A percentile compares a stretch with the other conserved stretches of the same genome.
phyloP scores from a whole-genome alignment of 2,797 vertebrate species.

The Microhierax caerulescens region DNA sequence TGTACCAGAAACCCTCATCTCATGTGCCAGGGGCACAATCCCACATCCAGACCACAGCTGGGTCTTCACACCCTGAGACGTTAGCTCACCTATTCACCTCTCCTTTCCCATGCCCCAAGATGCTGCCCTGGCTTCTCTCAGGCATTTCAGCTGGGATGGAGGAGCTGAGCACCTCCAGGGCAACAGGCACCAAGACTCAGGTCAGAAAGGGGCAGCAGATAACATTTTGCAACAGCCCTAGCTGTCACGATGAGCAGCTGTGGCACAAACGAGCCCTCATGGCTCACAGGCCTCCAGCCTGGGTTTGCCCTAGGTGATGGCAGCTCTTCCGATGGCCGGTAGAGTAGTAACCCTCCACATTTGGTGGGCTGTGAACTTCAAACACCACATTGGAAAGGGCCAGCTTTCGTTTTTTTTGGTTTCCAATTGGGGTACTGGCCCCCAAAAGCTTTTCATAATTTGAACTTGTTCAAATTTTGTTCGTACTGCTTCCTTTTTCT shows the following conservation, averaged over 20 bases:
- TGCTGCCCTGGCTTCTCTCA: neutral
- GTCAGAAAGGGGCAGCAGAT: neutral
- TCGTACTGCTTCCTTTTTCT: neutral
- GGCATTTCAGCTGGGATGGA: neutral
- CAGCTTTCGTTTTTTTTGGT: neutral
- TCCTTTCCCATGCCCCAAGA: neutral
- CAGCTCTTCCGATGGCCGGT: neutral
- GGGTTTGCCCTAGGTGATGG: neutral
- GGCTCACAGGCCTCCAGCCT: neutral
- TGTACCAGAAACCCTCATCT: neutral
- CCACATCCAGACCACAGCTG: neutral
- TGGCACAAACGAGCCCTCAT: neutral
- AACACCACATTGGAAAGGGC: neutral
- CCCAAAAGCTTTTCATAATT: neutral
- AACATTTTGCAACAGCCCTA: neutral
- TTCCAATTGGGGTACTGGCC: neutral
- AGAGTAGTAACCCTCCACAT: neutral
- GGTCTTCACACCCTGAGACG: neutral
- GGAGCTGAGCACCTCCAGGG: neutral
- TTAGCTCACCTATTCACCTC: neutral
- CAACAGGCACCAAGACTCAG: neutral
- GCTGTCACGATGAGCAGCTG: neutral
- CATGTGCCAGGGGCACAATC: neutral
- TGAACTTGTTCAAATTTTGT: neutral
- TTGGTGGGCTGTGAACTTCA: neutral